Base-by-base conservation (phyloP, 2,888 invertebrate genomes). In the Pachymerium ferrugineum region DNA sequence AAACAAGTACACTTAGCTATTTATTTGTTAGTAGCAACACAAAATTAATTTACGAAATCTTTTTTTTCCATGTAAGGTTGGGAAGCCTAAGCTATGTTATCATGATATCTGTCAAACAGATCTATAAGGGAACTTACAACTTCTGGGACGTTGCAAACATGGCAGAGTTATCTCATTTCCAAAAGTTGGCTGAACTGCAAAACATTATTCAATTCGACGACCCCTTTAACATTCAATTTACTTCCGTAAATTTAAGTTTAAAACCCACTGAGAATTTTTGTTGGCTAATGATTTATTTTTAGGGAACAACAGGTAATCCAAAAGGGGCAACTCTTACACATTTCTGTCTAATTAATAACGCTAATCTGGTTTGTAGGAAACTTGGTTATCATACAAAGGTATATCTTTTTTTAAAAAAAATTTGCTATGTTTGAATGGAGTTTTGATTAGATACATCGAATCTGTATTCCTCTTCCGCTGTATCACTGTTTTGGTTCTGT, bases 401-500 rank as follows among this genome's bases (percentile, higher is more conserved):
- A 31, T 30, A n/a, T n/a, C n/a, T n/a, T n/a, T n/a, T n/a, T n/a
- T n/a, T n/a, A n/a, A n/a, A n/a, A n/a, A n/a, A n/a, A n/a, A n/a
- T n/a, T n/a, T n/a, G n/a, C n/a, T n/a, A n/a, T n/a, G n/a, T n/a
- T n/a, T n/a, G n/a, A 42, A 42, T 42, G 5, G 3, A 42, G 12
- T 14, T 10, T 6, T 3, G 4, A 16, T 25, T n/a, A 68, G 68
- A 30, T 25, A 14, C 29, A 68, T 5, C 22, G 69, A 31, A 30
- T 69, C 12, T 31, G 33, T n/a, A 16, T 69, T 19, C 10, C 30
- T 30, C 6, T 69, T 16, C 93, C 93, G 0, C 84, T 92, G 29
- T 94, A 92, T 80, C 94, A 95, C 81, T 91, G 89, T 33, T 93
- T 88, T 80, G 94, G 93, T 0, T 87, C 89, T 75, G 86, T 89